Conservation (phyloP, 1,140 invertebrate genomes). For the Saccostrea glomerata region DNA sequence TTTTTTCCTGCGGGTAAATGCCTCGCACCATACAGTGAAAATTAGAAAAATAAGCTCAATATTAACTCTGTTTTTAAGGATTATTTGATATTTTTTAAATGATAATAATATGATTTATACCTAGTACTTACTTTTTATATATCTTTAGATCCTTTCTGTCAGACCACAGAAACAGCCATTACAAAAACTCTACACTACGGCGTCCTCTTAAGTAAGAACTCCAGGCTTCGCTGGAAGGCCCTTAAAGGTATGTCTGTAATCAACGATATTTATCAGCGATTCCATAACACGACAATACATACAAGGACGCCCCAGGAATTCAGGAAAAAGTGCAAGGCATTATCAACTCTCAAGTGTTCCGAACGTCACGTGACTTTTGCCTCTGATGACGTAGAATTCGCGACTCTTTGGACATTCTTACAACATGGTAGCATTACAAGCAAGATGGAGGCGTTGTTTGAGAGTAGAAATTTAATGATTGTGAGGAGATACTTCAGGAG, state of each 20-base stretch:
- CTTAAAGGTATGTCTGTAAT: background rate
- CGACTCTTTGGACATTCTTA: background rate
- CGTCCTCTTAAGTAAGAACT: background rate
- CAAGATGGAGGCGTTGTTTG: background rate
- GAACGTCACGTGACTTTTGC: background rate
- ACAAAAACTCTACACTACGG: background rate
- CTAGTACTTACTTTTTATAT: background rate
- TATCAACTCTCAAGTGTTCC: background rate
- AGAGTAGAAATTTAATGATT: background rate
- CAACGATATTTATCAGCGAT: background rate
- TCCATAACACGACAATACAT: background rate
- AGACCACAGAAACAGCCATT: background rate
- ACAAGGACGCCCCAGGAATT: background rate
- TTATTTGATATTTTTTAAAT: too few relatives aligned
- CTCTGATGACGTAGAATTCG: background rate
- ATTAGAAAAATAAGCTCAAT: too few relatives aligned
- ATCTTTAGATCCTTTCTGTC: background rate
- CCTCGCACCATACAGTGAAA: too few relatives aligned
- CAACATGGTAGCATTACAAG: background rate
- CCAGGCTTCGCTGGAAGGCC: background rate
- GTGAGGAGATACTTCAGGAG: background rate
- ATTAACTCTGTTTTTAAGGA: too few relatives aligned
- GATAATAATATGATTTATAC: too few relatives aligned
- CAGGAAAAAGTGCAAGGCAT: background rate
- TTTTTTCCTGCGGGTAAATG: too few relatives aligned